These are phyloP conservation scores for Phalera bucephala DNA, from an alignment of 2,888 invertebrate species.

Conservation along the genomic window DNA sequence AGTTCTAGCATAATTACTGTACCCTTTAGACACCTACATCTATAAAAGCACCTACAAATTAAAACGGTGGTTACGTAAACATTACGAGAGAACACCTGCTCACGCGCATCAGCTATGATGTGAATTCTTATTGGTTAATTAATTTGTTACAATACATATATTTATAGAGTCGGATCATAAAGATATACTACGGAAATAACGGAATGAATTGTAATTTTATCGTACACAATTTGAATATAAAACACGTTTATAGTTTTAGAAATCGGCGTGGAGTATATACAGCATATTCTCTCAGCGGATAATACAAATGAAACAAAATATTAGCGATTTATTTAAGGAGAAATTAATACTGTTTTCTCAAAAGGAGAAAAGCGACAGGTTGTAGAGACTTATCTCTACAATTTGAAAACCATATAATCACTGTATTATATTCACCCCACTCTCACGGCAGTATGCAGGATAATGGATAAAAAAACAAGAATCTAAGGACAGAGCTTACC, in stretches of 20 bases:
- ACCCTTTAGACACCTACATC: conserved; percentile 26
- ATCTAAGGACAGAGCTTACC: too few species aligned
- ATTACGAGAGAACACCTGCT: conserved; percentile 29
- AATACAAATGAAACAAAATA: too few species aligned
- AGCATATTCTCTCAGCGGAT: too few species aligned
- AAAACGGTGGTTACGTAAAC: conserved; percentile 38
- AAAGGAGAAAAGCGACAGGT: too few species aligned
- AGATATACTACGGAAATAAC: not conserved
- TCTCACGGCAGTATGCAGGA: too few species aligned
- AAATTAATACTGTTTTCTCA: too few species aligned
- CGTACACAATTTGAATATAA: not conserved
- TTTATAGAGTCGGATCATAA: not conserved
- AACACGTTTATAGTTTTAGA: not conserved
- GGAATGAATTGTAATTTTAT: not conserved
- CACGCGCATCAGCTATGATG: conserved; percentile 21
- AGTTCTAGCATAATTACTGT: conserved; percentile 15
- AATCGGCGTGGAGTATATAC: too few species aligned
- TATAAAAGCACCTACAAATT: conserved; percentile 25
- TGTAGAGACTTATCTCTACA: too few species aligned
- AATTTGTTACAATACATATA: conserved; percentile 21
- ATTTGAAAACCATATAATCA: too few species aligned
- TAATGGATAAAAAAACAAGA: too few species aligned
- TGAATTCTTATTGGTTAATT: conserved; percentile 29
- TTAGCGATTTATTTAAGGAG: too few species aligned
- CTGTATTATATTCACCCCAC: too few species aligned